These are phyloP conservation scores for Encarsia formosa DNA, from an alignment of 2,888 invertebrate species.

Conservation along the genomic window DNA sequence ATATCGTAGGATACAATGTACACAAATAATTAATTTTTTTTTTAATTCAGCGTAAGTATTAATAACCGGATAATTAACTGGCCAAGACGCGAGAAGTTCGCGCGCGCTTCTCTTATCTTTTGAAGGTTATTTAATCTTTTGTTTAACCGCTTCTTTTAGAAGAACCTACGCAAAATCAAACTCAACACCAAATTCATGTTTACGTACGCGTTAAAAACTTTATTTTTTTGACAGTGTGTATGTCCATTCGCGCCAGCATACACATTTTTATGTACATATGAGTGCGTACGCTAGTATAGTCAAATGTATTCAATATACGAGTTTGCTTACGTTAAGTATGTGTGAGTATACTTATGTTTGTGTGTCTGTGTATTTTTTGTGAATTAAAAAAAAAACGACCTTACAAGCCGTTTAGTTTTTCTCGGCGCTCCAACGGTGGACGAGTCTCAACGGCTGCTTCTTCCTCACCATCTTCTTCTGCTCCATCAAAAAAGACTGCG, in stretches of 20 bases:
- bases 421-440: constrained; percentile 15
- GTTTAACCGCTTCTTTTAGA: not conserved
- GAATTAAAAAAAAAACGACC: too few species aligned
- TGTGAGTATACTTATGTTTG: too few species aligned
- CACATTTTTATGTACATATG: too few species aligned
- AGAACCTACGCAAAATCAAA: too few species aligned
- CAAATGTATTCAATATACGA: too few species aligned
- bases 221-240: too few species aligned
- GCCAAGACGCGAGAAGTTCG: constrained; percentile 12
- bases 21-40: constrained; percentile 26
- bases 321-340: too few species aligned
- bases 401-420: constrained; percentile 1
- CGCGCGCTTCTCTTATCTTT: not conserved
- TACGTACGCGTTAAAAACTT: too few species aligned
- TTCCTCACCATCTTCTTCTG: not conserved
- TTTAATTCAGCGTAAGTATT: not conserved
- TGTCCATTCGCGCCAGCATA: too few species aligned
- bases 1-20: constrained; percentile 34
- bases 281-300: too few species aligned
- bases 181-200: too few species aligned
- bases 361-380: too few species aligned
- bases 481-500: not conserved
- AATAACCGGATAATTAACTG: constrained; percentile 11
- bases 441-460: constrained; percentile 6
- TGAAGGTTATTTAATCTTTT: not conserved